Conservation (phyloP, 2,113 vertebrate species). For the Gobio gobio region DNA sequence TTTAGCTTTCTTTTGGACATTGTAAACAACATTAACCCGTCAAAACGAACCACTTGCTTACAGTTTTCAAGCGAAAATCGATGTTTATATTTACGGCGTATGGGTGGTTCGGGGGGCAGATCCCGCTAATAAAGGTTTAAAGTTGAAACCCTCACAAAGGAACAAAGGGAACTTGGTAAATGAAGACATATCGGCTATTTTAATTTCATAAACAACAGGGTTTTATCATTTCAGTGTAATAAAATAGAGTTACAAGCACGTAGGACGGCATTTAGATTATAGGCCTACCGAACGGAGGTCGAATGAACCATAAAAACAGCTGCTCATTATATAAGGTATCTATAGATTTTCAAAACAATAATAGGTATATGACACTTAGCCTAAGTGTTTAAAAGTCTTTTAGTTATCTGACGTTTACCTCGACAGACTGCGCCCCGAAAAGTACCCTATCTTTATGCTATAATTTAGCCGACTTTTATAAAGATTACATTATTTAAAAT, state of each 20-base stretch:
- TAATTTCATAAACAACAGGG: neutral
- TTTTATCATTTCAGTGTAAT: neutral
- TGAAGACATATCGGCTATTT: neutral
- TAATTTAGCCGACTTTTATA: neutral
- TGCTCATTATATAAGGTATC: neutral
- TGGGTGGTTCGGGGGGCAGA: too few species aligned
- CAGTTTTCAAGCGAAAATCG: too few species aligned
- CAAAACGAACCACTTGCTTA: neutral
- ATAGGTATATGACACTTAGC: too few species aligned
- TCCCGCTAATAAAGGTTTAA: too few species aligned
- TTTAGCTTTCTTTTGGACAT: neutral
- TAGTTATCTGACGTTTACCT: neutral
- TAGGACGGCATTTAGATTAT: neutral
- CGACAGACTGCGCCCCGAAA: neutral
- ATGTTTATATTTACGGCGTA: too few species aligned
- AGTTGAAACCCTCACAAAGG: neutral
- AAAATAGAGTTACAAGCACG: neutral
- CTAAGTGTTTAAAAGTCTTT: neutral
- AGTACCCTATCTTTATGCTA: neutral
- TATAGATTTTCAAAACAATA: neutral
- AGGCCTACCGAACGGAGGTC: neutral
- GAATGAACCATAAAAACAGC: neutral
- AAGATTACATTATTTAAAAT: neutral
- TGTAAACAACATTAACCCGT: neutral
- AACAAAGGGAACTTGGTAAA: neutral